Conservation (phyloP, 2,797 vertebrate species). For the Muscicapa striata region DNA sequence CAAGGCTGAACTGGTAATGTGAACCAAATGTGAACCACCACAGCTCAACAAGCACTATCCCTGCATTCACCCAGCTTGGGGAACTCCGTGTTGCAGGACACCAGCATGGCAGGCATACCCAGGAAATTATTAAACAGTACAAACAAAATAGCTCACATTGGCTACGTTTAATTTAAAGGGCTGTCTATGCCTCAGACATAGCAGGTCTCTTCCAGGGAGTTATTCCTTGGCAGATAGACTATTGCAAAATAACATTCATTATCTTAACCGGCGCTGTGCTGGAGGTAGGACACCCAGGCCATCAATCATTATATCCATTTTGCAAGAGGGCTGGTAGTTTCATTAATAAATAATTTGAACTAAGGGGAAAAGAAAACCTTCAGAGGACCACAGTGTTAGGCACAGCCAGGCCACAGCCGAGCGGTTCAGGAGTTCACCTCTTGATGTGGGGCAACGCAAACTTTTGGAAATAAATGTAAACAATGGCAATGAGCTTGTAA, state of each 20-base stretch:
- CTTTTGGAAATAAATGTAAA: constrained; percentile 63
- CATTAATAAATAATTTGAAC: constrained; percentile 63
- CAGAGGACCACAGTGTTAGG: neutral
- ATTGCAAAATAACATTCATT: constrained; percentile 62
- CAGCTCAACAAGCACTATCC: neutral
- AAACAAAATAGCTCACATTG: neutral
- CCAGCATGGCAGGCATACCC: neutral
- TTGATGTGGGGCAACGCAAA: neutral
- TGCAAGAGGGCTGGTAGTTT: constrained; percentile 49
- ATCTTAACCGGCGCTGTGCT: constrained; percentile 25
- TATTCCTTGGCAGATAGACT: constrained; percentile 42
- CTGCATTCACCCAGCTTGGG: neutral
- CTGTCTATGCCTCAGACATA: neutral
- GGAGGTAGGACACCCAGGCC: constrained; percentile 27
- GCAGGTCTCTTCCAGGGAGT: neutral
- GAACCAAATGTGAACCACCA: neutral
- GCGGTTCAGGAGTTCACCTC: neutral
- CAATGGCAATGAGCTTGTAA: constrained; percentile 83
- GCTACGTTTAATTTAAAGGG: neutral
- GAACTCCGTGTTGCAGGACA: neutral
- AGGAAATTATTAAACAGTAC: neutral
- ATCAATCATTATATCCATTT: constrained; percentile 58
- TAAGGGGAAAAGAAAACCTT: constrained; percentile 6
- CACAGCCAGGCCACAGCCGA: neutral
- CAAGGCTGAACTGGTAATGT: neutral